Evolutionary conservation across 2,797 vertebrate genomes (phyloP), one percentile per base, ranked within the genome.

Genomic region (Typhlichthys subterraneus): DNA sequence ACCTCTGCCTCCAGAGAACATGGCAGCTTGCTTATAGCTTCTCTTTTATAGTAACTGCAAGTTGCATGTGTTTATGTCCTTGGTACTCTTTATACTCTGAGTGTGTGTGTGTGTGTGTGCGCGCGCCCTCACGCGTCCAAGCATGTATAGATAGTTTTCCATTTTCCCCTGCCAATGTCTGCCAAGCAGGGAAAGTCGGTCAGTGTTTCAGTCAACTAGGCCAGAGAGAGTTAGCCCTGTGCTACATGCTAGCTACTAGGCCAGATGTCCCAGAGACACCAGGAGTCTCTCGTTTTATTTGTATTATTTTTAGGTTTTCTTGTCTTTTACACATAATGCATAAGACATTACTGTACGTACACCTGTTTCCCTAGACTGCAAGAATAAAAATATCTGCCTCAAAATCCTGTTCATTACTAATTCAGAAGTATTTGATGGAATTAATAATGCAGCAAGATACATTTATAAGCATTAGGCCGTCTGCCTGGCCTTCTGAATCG

Each of bases 401-500:
- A 33, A 75, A 75, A 57, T 59, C 68, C 49, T 15, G 19, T 59
- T 75, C 75, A 82, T 89, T 57, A 81, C 72, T 89, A 79, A 85
- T 88, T 85, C 63, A 83, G 65, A 73, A 56, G 58, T 79, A 68
- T 88, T 83, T 82, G 73, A 86, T 12, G 57, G 57, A 70, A 81
- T 88, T 79, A 87, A 85, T 84, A 85, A 87, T 85, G 70, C 80
- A 87, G 76, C 42, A 10, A 59, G 72, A 83, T 79, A 57, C 42
- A 81, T 85, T 76, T 56, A 57, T 73, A 57, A 84, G 76, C 78
- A 69, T 83, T 69, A 70, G 66, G 5, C 67, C 70, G 72, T 82
- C 79, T 77, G 65, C 54, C 4, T 17, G 57, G 70, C 70, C 53
- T 70, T 72, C 65, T 23, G 51, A 53, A 11, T 73, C 74, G 69